These are phyloP conservation scores for Leistus spinibarbis DNA, from an alignment of 2,888 invertebrate species.

Conservation along the genomic window DNA sequence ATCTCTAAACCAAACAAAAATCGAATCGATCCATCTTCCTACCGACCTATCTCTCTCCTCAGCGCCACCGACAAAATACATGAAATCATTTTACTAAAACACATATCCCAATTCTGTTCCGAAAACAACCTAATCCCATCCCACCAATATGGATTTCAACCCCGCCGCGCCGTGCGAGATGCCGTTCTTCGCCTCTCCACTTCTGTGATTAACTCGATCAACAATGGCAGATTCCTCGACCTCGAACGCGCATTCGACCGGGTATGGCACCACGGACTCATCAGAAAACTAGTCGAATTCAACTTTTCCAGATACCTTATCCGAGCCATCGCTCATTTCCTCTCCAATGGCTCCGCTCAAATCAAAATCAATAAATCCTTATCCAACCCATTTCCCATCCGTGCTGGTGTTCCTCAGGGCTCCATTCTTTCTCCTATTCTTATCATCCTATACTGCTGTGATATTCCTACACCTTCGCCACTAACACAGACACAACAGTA, in stretches of 20 bases:
- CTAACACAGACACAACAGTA: not conserved
- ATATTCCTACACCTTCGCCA: not conserved
- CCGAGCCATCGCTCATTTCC: not conserved
- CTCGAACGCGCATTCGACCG: not conserved
- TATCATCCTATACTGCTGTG: not conserved
- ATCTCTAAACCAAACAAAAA: constrained; percentile 1
- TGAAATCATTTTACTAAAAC: not conserved
- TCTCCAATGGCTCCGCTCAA: not conserved
- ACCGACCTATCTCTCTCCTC: not conserved
- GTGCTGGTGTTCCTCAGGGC: not conserved
- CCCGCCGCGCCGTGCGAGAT: not conserved
- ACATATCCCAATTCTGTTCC: not conserved
- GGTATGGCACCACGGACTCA: not conserved
- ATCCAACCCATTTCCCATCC: not conserved
- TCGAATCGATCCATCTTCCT: not conserved
- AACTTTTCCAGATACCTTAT: not conserved
- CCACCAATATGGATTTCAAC: not conserved
- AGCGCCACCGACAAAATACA: not conserved
- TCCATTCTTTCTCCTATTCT: not conserved
- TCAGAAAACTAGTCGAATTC: not conserved
- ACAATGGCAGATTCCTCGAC: not conserved
- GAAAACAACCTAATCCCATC: not conserved
- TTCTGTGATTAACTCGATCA: not conserved
- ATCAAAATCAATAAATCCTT: not conserved
- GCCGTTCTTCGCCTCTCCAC: not conserved